phyloP scores from a whole-genome alignment of 1,140 invertebrate species.

The Tachypleus tridentatus region DNA sequence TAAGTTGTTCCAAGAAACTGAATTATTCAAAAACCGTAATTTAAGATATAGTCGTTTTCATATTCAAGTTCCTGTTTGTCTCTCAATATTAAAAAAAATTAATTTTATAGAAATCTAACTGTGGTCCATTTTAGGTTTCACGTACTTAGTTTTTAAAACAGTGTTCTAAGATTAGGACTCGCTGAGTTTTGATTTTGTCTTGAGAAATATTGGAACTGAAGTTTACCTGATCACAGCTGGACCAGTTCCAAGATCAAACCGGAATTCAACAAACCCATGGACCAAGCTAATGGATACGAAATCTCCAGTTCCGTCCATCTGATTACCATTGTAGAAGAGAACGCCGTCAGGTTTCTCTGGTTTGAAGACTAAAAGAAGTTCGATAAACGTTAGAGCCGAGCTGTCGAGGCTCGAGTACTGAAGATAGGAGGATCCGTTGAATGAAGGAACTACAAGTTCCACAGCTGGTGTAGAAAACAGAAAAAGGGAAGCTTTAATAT shows the following conservation, averaged over 20 bases:
- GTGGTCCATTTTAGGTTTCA: too few species aligned
- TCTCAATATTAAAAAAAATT: too few species aligned
- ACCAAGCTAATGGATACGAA: conserved; percentile 79
- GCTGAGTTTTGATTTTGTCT: too few species aligned
- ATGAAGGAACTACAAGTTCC: conserved; percentile 55
- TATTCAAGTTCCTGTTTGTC: too few species aligned
- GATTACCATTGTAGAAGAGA: conserved; percentile 83
- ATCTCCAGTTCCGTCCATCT: conserved; percentile 74
- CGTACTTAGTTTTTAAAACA: too few species aligned
- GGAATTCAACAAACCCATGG: conserved; percentile 73
- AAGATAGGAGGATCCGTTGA: conserved; percentile 83
- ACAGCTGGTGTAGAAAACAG: conserved; percentile 24
- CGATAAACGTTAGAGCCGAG: conserved; percentile 75
- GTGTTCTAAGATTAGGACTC: too few species aligned
- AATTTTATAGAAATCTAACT: too few species aligned
- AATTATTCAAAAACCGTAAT: too few species aligned
- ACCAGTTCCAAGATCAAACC: conserved; percentile 85
- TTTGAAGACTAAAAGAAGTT: conserved; percentile 75
- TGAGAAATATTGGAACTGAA: not conserved
- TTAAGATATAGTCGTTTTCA: too few species aligned
- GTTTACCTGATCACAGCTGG: conserved; percentile 69
- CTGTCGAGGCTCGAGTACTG: conserved; percentile 68
- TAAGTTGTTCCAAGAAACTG: too few species aligned
- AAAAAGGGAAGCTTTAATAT: not conserved
- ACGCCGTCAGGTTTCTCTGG: conserved; percentile 64